These are phyloP conservation scores for Perca flavescens DNA, from an alignment of 2,113 vertebrate species.

Conservation along the genomic window DNA sequence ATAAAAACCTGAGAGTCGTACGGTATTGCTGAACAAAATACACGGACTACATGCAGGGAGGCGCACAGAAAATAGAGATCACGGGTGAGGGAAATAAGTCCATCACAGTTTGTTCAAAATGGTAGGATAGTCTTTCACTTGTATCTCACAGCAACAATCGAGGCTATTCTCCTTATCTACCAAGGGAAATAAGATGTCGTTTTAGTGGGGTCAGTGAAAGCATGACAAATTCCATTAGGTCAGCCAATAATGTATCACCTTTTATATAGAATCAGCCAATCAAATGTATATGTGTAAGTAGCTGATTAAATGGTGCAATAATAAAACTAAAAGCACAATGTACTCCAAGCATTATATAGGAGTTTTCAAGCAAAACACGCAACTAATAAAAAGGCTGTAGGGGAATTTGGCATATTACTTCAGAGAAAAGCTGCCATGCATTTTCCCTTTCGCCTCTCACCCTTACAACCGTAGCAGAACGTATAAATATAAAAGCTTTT, in stretches of 20 bases:
- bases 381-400: slow-evolving; percentile 47
- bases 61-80: slow-evolving; percentile 37
- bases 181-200: slow-evolving; percentile 39
- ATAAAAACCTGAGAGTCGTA: slow-evolving; percentile 61
- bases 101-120: slow-evolving; percentile 8
- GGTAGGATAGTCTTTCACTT: slow-evolving; percentile 37
- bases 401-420: slow-evolving; percentile 40
- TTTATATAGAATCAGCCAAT: slow-evolving; percentile 39
- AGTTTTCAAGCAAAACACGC: slow-evolving; percentile 46
- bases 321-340: slow-evolving; percentile 53
- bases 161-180: slow-evolving; percentile 39
- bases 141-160: slow-evolving; percentile 27
- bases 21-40: slow-evolving; percentile 45
- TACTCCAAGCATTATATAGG: slow-evolving; percentile 47
- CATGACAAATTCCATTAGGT: slow-evolving; percentile 31
- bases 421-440: slow-evolving; percentile 32
- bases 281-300: slow-evolving; percentile 32
- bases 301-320: slow-evolving; percentile 36
- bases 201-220: slow-evolving; percentile 41
- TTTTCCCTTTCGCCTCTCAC: slow-evolving; percentile 16
- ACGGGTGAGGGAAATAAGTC: slow-evolving; percentile 28
- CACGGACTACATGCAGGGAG: slow-evolving; percentile 23
- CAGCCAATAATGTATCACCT: slow-evolving; percentile 33
- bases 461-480: slow-evolving; percentile 39
- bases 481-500: slow-evolving; percentile 53